Evolutionary conservation across 2,797 vertebrate species (phyloP).

Genomic region (Ciconia nigra): DNA sequence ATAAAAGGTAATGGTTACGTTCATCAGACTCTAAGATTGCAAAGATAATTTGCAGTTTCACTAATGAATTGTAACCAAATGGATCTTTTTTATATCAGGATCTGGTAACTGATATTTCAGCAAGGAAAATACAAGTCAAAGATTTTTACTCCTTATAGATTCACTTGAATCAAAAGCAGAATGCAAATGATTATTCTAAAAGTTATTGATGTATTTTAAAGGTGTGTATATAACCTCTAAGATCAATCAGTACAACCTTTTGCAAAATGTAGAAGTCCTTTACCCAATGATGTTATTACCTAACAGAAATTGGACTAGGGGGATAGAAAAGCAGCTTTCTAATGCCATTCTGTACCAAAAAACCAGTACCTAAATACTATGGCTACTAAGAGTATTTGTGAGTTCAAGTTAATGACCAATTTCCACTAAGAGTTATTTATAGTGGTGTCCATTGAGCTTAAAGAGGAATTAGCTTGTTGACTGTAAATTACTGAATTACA

Average conservation of each 20-base stretch:
- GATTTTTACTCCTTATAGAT: background rate
- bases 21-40: background rate
- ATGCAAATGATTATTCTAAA: background rate
- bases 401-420: background rate
- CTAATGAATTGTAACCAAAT: background rate
- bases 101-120: background rate
- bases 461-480: background rate
- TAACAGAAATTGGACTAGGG: background rate
- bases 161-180: background rate
- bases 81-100: background rate
- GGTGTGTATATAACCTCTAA: background rate
- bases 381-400: background rate
- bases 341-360: background rate
- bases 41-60: background rate
- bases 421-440: background rate
- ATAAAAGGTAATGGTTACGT: background rate
- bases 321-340: background rate
- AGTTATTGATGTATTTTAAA: background rate
- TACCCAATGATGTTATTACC: background rate
- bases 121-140: background rate
- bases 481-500: background rate
- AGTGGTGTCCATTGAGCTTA: background rate
- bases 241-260: background rate
- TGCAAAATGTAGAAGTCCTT: background rate
- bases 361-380: background rate